Evolutionary conservation across 2,888 invertebrate genomes (phyloP), one percentile per base, ranked within the genome.

Genomic region (Plebejus anna): DNA sequence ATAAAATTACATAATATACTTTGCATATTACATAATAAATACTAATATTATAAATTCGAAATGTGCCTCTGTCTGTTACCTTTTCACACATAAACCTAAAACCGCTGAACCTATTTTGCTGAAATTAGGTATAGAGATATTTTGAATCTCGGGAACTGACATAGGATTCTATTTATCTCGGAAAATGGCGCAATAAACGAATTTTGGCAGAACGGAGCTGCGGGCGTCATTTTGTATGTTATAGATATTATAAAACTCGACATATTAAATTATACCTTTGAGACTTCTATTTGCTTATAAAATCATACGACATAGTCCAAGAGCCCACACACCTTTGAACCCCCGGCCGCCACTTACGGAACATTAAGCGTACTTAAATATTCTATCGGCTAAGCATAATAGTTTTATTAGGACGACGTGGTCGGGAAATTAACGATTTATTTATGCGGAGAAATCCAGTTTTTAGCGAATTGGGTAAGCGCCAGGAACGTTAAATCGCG

Each of bases 401-500:
- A 72, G 72, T 72, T 72, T 72, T 72, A 72, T 72, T 72, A 72
- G 22, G 72, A 47, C 42, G 28, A 72, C 51, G 73, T 73, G 73
- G 51, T 55, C 7, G 28, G 73, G 16, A 73, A 73, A 73, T 73
- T 73, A 73, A 73, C 73, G 73, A 73, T 51, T 32, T 73, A 73
- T 73, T 73, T 73, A 73, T 73, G 32, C 73, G 51, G 77, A 77
- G 78, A 79, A 81, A 79, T 80, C 79, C 79, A 79, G 80, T 80
- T 80, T 81, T 79, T 80, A 80, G 79, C 78, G 77, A 76, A 73
- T 81, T 81, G 81, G 81, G 79, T 72, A 73, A 75, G 77, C 78
- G 80, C 81, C 81, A 81, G 78, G 75, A 78, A 77, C 78, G 76
- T 78, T 80, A 80, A 80, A 80, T 77, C 78, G 78, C 79, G 79